Base-by-base conservation (phyloP, 2,113 vertebrate genomes). In the Vidua chalybeata region DNA sequence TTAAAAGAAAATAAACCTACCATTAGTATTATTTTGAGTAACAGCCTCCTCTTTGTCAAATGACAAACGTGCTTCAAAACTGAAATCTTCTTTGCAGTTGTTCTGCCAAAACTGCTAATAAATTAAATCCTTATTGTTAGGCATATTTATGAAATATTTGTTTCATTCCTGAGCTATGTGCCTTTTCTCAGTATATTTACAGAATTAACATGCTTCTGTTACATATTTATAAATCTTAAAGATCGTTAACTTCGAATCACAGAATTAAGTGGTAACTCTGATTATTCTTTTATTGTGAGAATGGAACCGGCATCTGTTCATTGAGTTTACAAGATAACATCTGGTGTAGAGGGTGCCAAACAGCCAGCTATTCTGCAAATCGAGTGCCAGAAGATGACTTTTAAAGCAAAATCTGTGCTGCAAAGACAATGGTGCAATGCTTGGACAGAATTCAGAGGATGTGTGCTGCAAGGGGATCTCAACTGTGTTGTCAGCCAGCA, bases 41-140 rank as follows among this genome's bases (percentile, higher is more conserved):
- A 87, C 45, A 78, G 15, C 59, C 15, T 91, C 35, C 86, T 26
- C 31, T 92, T 90, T 96, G 54, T 87, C 73, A 72, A 84, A 82
- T 68, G 77, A 84, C 14, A 55, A 80, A 68, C 5, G 1, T 86
- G 49, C 61, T 96, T 93, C 94, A 90, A 58, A 90, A 72, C 64
- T 0, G 0, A 80, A 73, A 61, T 92, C 52, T 74, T 88, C 71
- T 92, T 83, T 87, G 73, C 69, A 58, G 64, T 84, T 87, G 35
- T 92, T 93, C 83, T 96, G 88, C 88, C 90, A 89, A 92, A 92
- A 90, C 31, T 61, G n/a, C 54, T 94, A 86, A 96, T 95, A 92
- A 96, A 89, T 95, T 84, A 90, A 93, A 87, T 89, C 56, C n/a
- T 75, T 84, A 64, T 90, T 93, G 76, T 95, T 81, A 94, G 73